phyloP scores from a whole-genome alignment of 2,888 invertebrate genomes.

The Deilephila elpenor region DNA sequence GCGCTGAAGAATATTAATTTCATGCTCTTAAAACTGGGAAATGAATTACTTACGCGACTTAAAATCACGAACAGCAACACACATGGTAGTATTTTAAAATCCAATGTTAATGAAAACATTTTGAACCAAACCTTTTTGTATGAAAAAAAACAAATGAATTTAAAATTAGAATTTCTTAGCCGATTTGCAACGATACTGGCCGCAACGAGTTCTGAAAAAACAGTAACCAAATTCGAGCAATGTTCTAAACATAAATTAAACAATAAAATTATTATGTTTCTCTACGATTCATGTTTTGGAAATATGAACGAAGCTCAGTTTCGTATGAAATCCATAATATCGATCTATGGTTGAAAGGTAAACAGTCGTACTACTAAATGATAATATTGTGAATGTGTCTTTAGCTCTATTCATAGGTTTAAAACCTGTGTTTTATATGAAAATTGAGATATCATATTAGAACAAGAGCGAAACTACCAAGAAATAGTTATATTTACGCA shows the following conservation, averaged over 20 bases:
- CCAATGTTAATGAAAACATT: neutral
- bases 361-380: neutral
- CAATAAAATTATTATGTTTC: no score
- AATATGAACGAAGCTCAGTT: neutral
- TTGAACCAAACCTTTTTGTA: no score
- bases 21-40: neutral
- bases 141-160: neutral
- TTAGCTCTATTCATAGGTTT: no score
- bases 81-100: neutral
- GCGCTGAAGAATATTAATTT: no score
- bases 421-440: no score
- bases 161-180: neutral
- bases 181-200: neutral
- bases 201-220: neutral
- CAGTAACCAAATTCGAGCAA: neutral
- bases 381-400: neutral
- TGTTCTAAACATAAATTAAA: neutral
- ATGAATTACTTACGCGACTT: neutral
- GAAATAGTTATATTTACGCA: no score
- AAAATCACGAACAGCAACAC: neutral
- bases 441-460: no score
- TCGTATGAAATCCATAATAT: slow-evolving; percentile 7
- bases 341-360: neutral
- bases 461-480: no score
- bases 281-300: slow-evolving; percentile 12